Conservation (phyloP, 2,113 vertebrate species). For the Chionis minor region DNA sequence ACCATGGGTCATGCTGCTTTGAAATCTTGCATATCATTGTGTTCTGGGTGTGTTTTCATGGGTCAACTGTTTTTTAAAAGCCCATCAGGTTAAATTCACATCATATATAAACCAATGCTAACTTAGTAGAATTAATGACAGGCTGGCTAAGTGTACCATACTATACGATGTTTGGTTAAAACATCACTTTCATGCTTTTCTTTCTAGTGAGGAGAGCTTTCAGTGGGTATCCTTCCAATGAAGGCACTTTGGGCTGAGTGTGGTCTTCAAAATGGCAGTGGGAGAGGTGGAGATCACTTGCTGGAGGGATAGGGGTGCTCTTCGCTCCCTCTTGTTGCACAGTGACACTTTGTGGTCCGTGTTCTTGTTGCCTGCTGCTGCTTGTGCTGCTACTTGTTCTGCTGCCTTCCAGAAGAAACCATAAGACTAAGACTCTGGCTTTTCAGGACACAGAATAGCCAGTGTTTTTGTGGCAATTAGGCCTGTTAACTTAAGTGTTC, state of each 20-base stretch:
- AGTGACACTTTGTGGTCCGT: neutral
- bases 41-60: neutral
- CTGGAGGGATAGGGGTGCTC: neutral
- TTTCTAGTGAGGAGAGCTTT: neutral
- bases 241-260: neutral
- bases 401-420: neutral
- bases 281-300: neutral
- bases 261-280: neutral
- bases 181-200: neutral
- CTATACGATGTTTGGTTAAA: neutral
- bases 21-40: neutral
- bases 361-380: neutral
- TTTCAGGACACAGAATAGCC: neutral
- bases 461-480: neutral
- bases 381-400: neutral
- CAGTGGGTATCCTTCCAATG: neutral
- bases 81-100: neutral
- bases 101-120: neutral
- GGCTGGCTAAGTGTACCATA: neutral
- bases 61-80: neutral
- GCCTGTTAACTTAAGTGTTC: neutral
- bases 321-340: neutral
- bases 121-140: neutral
- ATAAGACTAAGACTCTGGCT: neutral
- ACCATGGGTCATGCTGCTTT: neutral